Evolutionary conservation across 1,140 invertebrate species (phyloP).

Genomic region (Conopomorpha cramerella): DNA sequence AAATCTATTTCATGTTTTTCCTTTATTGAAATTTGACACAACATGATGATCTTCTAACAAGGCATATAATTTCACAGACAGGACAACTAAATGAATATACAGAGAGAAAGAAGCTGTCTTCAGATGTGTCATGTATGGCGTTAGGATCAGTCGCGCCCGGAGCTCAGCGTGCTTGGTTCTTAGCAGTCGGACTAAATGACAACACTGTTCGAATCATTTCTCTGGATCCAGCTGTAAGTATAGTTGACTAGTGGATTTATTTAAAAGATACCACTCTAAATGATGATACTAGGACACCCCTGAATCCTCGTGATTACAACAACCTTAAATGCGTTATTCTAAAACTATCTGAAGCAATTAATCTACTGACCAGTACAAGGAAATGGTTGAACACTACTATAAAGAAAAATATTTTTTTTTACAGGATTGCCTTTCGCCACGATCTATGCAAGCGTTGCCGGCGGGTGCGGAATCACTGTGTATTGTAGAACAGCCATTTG

Average conservation of each 20-base stretch:
- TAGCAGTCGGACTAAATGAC: conserved; percentile 95
- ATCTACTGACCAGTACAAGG: too few species aligned
- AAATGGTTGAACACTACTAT: too few species aligned
- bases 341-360: too few species aligned
- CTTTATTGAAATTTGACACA: conserved; percentile 1
- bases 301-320: conserved; percentile 54
- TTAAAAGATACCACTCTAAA: conserved; percentile 9
- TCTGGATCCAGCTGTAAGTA: conserved; percentile 85
- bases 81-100: conserved; percentile 98
- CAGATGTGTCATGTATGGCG: conserved; percentile 98
- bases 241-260: neutral
- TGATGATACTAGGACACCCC: conserved; percentile 61
- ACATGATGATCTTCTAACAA: conserved; percentile 2
- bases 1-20: conserved; percentile 10
- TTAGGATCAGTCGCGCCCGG: conserved; percentile 92
- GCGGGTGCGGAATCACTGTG: conserved; percentile 95
- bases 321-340: conserved; percentile 58
- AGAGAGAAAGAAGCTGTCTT: conserved; percentile 94
- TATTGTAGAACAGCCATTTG: conserved; percentile 83
- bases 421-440: conserved; percentile 84
- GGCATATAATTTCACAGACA: conserved; percentile 64
- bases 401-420: too few species aligned
- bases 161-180: conserved; percentile 94
- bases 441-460: conserved; percentile 97
- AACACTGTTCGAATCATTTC: conserved; percentile 98